Evolutionary conservation across 2,888 invertebrate species (phyloP).

Genomic region (Acrobeloides nanus): DNA sequence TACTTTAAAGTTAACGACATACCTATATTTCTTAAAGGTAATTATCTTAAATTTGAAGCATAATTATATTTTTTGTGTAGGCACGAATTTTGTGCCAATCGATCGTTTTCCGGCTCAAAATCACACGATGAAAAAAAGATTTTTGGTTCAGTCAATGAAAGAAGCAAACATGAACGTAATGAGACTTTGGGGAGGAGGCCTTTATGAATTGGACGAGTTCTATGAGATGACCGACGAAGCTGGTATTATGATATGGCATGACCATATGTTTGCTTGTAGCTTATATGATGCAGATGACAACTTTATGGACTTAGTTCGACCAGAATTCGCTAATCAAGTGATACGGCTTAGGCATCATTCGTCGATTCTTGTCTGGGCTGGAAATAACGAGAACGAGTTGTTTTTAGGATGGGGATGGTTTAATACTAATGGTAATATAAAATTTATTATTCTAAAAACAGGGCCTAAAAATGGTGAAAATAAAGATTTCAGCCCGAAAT

Average conservation of each 20-base stretch:
- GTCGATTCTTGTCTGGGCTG: conserved; percentile 81
- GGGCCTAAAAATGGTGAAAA: too few species aligned
- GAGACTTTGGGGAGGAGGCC: conserved; percentile 91
- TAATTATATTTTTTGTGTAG: conserved; percentile 76
- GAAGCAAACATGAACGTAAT: conserved; percentile 78
- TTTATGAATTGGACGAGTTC: conserved; percentile 83
- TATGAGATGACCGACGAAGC: conserved; percentile 73
- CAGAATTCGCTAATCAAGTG: conserved; percentile 63
- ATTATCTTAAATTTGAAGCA: conserved; percentile 68
- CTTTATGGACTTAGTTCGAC: conserved; percentile 68
- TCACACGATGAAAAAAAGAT: too few species aligned
- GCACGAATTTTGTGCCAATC: conserved; percentile 47
- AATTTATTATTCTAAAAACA: too few species aligned
- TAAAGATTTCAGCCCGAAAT: too few species aligned
- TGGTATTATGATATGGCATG: conserved; percentile 84
- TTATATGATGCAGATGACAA: conserved; percentile 75
- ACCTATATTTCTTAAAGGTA: conserved; percentile 76
- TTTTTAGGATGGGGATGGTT: conserved; percentile 58
- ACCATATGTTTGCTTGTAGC: conserved; percentile 89
- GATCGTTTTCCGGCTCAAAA: conserved; percentile 41
- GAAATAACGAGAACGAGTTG: conserved; percentile 90
- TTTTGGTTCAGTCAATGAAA: conserved; percentile 56
- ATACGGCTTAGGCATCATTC: conserved; percentile 72
- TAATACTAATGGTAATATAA: too few species aligned
- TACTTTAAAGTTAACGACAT: conserved; percentile 77